Conservation (phyloP, 2,797 vertebrate species). For the Melanotaenia boesemani region DNA sequence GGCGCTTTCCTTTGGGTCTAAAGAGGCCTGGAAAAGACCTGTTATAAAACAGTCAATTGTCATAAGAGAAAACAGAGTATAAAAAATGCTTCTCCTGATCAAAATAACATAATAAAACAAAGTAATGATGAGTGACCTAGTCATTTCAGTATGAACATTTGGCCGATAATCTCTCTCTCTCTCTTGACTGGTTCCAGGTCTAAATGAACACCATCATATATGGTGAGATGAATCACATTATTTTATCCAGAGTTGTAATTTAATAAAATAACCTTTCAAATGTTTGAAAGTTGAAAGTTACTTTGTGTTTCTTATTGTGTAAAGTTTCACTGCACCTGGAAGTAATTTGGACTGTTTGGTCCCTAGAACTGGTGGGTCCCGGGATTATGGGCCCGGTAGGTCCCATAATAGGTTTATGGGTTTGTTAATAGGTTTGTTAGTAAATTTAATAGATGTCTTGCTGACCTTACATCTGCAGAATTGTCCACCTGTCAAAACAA, state of each 20-base stretch:
- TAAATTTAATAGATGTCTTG: neutral
- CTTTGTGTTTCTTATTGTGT: neutral
- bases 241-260: neutral
- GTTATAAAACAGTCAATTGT: too few species aligned
- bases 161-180: neutral
- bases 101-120: neutral
- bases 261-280: too few species aligned
- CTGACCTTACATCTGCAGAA: neutral
- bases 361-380: neutral
- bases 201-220: neutral
- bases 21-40: too few species aligned
- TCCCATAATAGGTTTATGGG: too few species aligned
- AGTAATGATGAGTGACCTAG: neutral
- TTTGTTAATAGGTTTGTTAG: neutral
- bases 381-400: neutral
- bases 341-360: neutral
- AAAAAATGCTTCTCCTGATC: neutral
- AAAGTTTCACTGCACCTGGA: neutral
- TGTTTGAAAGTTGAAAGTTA: too few species aligned
- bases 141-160: neutral
- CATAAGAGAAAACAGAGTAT: neutral
- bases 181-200: conserved; percentile 3
- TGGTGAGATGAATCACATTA: neutral
- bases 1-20: too few species aligned
- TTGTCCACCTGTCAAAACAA: neutral